Conservation (phyloP, 2,113 vertebrate species). For the Tragulus kanchil region DNA sequence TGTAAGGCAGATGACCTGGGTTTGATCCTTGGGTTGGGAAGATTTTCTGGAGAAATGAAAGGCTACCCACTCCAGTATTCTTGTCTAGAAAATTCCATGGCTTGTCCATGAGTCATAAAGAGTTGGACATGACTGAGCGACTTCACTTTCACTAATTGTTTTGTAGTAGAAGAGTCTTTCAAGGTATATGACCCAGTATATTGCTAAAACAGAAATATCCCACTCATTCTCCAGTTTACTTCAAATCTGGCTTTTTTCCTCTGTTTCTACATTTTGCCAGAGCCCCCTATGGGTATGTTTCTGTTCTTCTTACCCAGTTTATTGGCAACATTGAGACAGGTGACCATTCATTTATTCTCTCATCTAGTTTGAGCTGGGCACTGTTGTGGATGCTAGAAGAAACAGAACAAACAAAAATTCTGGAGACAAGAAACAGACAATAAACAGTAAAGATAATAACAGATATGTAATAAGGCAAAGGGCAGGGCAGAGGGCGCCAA, state of each 20-base stretch:
- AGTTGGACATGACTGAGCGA: no score
- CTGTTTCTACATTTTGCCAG: not conserved
- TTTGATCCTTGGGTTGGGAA: no score
- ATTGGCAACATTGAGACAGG: not conserved
- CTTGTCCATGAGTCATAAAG: no score
- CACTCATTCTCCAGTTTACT: not conserved
- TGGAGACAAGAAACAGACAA: not conserved
- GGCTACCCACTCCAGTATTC: no score
- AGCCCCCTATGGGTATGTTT: not conserved
- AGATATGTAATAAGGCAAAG: not conserved
- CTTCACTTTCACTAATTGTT: not conserved
- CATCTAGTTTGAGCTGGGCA: not conserved
- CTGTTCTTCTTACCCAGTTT: not conserved
- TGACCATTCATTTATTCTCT: conserved; percentile 16
- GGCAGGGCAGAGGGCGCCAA: not conserved
- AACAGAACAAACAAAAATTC: conserved; percentile 26
- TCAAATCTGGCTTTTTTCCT: not conserved
- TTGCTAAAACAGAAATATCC: not conserved
- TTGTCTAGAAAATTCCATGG: no score
- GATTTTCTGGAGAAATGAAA: no score
- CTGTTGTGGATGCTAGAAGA: not conserved
- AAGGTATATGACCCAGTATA: not conserved
- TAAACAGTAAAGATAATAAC: not conserved
- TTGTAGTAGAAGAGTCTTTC: not conserved
- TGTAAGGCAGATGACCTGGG: no score